These are phyloP conservation scores for Omphaloscelis lunosa DNA, from an alignment of 2,888 invertebrate genomes.

Conservation along the genomic window DNA sequence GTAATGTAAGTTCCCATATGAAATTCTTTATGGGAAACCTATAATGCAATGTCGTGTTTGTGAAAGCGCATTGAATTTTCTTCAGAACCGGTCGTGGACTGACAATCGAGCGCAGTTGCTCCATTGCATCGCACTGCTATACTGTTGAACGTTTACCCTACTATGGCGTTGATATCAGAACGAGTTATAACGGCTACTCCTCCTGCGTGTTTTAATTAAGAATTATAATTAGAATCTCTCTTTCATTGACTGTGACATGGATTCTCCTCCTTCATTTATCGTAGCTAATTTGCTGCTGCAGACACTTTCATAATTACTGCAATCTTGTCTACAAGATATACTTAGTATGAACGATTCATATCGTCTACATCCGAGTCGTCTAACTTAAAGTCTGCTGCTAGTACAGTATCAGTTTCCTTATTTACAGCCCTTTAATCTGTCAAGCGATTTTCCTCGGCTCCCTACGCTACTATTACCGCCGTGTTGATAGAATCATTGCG, in stretches of 20 bases:
- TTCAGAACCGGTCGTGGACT: constrained; percentile 78
- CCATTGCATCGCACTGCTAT: constrained; percentile 35
- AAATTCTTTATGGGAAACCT: constrained; percentile 74
- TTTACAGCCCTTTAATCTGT: constrained; percentile 47
- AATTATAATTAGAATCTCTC: constrained; percentile 54
- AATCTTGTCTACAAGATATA: constrained; percentile 40
- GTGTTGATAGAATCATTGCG: constrained; percentile 61
- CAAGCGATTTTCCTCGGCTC: constrained; percentile 48
- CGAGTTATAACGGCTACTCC: constrained; percentile 48
- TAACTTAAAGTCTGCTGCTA: constrained; percentile 12
- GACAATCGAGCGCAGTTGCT: constrained; percentile 57
- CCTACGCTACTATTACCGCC: constrained; percentile 42
- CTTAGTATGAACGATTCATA: constrained; percentile 30
- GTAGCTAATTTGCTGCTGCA: constrained; percentile 25
- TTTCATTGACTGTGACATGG: constrained; percentile 41
- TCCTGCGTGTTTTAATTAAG: constrained; percentile 55
- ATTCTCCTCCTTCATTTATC: constrained; percentile 32
- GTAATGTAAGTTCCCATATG: constrained; percentile 40
- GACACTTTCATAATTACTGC: constrained; percentile 33
- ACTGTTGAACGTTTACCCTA: constrained; percentile 39
- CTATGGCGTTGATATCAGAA: constrained; percentile 45
- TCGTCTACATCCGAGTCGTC: constrained; percentile 12
- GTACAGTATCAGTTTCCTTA: constrained; percentile 34
- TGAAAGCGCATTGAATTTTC: constrained; percentile 85
- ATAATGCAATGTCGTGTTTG: constrained; percentile 73